Evolutionary conservation across 2,113 vertebrate genomes (phyloP).

Genomic region (Peromyscus leucopus): DNA sequence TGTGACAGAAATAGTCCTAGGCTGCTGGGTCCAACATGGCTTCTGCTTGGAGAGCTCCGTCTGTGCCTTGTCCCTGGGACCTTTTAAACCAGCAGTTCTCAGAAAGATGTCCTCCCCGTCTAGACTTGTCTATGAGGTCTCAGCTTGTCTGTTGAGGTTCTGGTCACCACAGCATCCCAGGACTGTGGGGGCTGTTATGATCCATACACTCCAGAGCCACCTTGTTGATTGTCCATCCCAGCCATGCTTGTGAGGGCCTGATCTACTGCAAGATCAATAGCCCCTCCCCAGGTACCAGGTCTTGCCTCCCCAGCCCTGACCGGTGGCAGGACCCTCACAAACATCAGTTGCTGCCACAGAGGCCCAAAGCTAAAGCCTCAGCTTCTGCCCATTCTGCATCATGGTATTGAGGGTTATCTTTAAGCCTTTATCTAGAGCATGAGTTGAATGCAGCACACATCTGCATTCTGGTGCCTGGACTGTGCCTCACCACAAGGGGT

Average conservation of each 20-base stretch:
- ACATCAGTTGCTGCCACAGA: not conserved
- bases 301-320: not conserved
- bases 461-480: not conserved
- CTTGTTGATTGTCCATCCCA: constrained; percentile 76
- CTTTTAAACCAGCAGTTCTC: accelerated
- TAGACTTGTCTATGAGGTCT: not conserved
- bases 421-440: no score
- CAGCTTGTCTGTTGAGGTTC: no score
- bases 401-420: not conserved
- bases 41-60: no score
- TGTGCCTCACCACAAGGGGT: not conserved
- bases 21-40: not conserved
- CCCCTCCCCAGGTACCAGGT: not conserved
- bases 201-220: constrained; percentile 48
- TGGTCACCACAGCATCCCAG: accelerated
- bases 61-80: not conserved
- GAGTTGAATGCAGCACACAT: no score
- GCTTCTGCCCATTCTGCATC: not conserved
- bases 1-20: not conserved
- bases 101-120: not conserved
- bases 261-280: not conserved
- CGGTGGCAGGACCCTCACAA: no score
- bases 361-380: not conserved
- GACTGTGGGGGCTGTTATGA: constrained; percentile 71
- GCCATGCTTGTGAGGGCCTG: constrained; percentile 50